Percentiles rank a stretch among this genome's conserved stretches.
These are phyloP conservation scores for Vireo altiloquus DNA, from an alignment of 2,113 vertebrate genomes.

Conservation along the genomic window DNA sequence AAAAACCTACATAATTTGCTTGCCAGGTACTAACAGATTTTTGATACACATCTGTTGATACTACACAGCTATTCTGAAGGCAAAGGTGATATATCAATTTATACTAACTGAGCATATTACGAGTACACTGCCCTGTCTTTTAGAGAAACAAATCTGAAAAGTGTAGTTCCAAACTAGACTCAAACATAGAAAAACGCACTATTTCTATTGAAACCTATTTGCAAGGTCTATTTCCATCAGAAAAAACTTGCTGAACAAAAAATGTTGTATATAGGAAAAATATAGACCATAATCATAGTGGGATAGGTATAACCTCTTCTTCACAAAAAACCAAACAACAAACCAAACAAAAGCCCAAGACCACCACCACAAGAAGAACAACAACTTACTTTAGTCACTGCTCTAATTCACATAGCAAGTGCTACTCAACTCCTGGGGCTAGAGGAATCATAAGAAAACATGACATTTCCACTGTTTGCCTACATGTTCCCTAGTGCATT, in stretches of 20 bases:
- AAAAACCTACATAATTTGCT: neutral
- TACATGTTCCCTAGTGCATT: neutral
- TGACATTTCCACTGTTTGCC: neutral
- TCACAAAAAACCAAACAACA: neutral
- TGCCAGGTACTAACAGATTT: neutral
- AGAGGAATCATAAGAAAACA: neutral
- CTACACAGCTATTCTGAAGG: neutral
- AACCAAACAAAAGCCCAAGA: rapidly evolving
- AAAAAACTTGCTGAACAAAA: neutral
- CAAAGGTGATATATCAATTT: neutral
- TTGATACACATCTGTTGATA: neutral
- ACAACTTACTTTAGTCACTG: neutral
- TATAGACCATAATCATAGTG: rapidly evolving
- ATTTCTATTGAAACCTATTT: neutral
- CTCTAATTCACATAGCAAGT: neutral
- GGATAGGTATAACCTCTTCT: neutral
- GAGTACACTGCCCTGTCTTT: neutral
- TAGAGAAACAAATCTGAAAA: neutral
- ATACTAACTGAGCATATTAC: neutral
- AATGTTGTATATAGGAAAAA: neutral
- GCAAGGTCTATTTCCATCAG: neutral
- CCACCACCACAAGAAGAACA: no score
- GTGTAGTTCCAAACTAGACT: neutral
- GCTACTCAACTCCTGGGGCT: neutral
- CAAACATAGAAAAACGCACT: neutral